A percentile compares a stretch with the other conserved stretches of the same genome.
Conservation (phyloP, 2,888 invertebrate species). For the Cantharis nigra region DNA sequence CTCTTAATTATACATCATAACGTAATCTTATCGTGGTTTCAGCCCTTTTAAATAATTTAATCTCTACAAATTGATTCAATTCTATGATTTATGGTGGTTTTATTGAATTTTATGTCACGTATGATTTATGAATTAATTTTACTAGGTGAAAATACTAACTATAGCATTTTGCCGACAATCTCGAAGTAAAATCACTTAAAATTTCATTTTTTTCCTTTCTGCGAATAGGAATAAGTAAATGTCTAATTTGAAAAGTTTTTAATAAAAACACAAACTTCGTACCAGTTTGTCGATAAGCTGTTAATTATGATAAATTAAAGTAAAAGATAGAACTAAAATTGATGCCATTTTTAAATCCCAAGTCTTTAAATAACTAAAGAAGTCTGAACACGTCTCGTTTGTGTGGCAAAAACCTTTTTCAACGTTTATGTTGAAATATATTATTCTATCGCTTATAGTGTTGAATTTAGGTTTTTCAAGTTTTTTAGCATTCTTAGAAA, state of each 20-base stretch:
- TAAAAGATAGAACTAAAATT: neutral
- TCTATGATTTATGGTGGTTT: constrained; percentile 28
- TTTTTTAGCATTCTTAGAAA: neutral
- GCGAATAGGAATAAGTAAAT: neutral
- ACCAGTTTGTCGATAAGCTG: neutral
- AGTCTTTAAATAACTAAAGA: neutral
- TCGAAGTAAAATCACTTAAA: neutral
- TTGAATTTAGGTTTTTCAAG: neutral
- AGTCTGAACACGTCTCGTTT: neutral
- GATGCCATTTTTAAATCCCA: neutral
- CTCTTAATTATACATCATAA: neutral
- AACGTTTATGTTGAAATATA: neutral
- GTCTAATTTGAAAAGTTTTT: neutral
- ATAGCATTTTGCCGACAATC: neutral
- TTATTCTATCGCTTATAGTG: neutral
- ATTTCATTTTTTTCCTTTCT: neutral
- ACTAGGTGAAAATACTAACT: constrained; percentile 19
- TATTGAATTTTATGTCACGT: constrained; percentile 29
- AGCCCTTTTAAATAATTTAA: neutral
- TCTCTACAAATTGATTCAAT: constrained; percentile 5
- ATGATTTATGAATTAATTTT: constrained; percentile 32
- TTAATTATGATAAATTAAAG: neutral
- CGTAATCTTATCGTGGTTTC: neutral
- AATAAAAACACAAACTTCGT: neutral
- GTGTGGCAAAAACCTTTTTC: neutral